Percentiles rank a stretch among this genome's conserved stretches.
phyloP scores from a whole-genome alignment of 92 coral and sea anemone genomes.

The Porites evermanni region DNA sequence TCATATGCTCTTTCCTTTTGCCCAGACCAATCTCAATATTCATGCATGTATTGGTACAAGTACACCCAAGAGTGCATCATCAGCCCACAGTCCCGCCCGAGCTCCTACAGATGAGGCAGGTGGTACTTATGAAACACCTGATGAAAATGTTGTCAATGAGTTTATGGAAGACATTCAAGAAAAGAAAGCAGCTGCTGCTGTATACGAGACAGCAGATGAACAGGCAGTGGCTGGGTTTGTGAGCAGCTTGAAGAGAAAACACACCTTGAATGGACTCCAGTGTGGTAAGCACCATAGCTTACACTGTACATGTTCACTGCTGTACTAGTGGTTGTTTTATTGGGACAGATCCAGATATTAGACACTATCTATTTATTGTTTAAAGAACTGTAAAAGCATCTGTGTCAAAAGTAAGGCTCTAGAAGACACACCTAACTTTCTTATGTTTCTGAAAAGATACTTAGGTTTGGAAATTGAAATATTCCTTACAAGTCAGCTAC shows the following conservation, averaged over 20 bases:
- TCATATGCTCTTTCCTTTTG: not conserved
- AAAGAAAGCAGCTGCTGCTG: constrained; percentile 6
- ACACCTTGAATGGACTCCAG: constrained; percentile 41
- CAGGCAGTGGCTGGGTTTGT: constrained; percentile 65
- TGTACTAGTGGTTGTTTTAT: no score
- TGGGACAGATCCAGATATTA: no score
- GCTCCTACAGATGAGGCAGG: constrained; percentile 4
- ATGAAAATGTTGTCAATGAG: constrained; percentile 43
- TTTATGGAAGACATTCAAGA: constrained; percentile 32
- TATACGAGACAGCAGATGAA: constrained; percentile 44
- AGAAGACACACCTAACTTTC: no score
- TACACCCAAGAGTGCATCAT: constrained; percentile 24
- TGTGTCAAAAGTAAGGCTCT: no score
- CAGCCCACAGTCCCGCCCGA: constrained; percentile 11
- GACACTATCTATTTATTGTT: no score
- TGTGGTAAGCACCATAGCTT: constrained; percentile 20
- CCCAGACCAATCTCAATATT: constrained; percentile 71
- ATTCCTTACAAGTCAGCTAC: no score
- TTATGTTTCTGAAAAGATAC: no score
- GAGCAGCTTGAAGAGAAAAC: constrained; percentile 55
- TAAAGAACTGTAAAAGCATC: no score
- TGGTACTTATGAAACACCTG: constrained; percentile 49
- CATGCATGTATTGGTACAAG: constrained; percentile 27
- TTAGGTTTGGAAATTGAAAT: no score
- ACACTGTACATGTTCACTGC: not conserved